These are phyloP conservation scores for Dermatemys mawii DNA, from an alignment of 2,113 vertebrate genomes.

Conservation along the genomic window DNA sequence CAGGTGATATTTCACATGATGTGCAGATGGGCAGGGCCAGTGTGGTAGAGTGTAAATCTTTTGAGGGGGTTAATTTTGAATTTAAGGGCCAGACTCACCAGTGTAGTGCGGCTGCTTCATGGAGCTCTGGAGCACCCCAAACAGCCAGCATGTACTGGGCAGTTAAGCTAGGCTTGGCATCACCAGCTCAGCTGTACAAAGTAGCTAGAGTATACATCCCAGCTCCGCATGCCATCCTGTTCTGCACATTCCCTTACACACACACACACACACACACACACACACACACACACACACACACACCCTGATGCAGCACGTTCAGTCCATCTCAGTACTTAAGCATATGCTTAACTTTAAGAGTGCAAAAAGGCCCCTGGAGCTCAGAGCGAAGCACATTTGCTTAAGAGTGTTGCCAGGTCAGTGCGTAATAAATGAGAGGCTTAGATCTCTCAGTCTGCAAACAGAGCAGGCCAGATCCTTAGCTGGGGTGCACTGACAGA, in stretches of 20 bases:
- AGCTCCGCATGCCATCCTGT: no score
- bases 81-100: no score
- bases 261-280: not conserved
- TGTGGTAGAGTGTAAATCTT: no score
- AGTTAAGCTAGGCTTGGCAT: not conserved
- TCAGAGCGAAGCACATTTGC: not conserved
- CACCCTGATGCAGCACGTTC: no score
- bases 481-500: no score
- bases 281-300: not conserved
- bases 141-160: no score
- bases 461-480: not conserved
- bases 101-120: no score
- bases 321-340: rapidly evolving
- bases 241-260: not conserved
- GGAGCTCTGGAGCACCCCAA: not conserved
- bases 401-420: not conserved
- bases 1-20: no score
- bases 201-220: not conserved
- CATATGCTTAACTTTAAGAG: not conserved
- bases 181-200: not conserved
- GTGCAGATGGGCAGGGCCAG: no score
- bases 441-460: not conserved
- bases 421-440: not conserved
- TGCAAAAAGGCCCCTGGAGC: rapidly evolving
- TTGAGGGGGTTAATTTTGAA: no score